Percentiles rank a stretch among this genome's conserved stretches.
These are phyloP conservation scores for Octonoba sinensis DNA, from an alignment of 2,888 invertebrate species.

Conservation along the genomic window DNA sequence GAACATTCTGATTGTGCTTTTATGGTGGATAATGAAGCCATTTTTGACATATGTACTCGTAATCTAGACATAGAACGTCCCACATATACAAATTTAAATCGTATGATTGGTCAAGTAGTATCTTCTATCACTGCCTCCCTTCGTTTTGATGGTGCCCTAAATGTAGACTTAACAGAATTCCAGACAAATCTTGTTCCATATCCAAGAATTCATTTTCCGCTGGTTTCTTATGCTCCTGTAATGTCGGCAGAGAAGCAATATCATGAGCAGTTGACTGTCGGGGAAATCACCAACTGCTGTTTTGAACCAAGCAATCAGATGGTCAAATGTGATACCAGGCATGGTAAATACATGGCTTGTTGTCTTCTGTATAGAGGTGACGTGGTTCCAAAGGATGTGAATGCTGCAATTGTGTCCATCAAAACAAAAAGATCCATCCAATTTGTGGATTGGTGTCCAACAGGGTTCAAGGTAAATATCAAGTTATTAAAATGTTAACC, in stretches of 20 bases:
- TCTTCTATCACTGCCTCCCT: conserved; percentile 71
- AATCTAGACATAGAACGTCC: conserved; percentile 87
- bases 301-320: conserved; percentile 72
- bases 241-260: conserved; percentile 72
- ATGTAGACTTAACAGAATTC: conserved; percentile 74
- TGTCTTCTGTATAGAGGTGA: conserved; percentile 73
- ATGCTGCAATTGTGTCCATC: conserved; percentile 72
- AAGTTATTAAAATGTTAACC: not conserved
- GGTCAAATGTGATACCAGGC: conserved; percentile 68
- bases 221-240: conserved; percentile 75
- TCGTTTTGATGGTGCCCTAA: conserved; percentile 73
- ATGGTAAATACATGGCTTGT: conserved; percentile 68
- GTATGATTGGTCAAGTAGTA: conserved; percentile 93
- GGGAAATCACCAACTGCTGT: conserved; percentile 73
- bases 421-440: conserved; percentile 77
- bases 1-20: conserved; percentile 75
- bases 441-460: conserved; percentile 95
- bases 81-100: conserved; percentile 87
- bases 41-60: conserved; percentile 89
- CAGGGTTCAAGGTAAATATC: conserved; percentile 80
- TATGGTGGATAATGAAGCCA: conserved; percentile 91
- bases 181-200: conserved; percentile 71
- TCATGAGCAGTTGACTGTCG: conserved; percentile 71
- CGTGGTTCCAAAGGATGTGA: conserved; percentile 74
- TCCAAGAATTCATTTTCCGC: conserved; percentile 86